phyloP scores from a whole-genome alignment of 2,113 vertebrate species.

The Myrmecobius fasciatus region DNA sequence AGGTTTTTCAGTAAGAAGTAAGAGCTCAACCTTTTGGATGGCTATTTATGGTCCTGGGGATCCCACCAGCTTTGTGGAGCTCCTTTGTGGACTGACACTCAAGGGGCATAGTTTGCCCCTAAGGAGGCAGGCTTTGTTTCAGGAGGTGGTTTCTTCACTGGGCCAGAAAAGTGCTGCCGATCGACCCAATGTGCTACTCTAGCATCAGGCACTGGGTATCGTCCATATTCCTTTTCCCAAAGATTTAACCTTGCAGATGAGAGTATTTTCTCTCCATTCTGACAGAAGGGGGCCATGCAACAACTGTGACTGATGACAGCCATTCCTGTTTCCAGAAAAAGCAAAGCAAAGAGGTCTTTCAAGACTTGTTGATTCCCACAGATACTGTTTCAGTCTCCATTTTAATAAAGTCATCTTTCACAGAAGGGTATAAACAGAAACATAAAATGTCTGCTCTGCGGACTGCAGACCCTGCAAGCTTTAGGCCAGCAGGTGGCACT shows the following conservation, averaged over 20 bases:
- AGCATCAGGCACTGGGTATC: not conserved
- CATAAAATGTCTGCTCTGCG: slow-evolving; percentile 67
- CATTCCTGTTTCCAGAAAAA: not conserved
- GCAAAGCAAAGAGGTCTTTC: not conserved
- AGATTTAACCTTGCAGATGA: slow-evolving; percentile 1
- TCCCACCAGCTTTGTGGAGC: not conserved
- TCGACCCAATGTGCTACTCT: not conserved
- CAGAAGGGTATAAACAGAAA: slow-evolving; percentile 37
- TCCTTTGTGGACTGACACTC: not conserved
- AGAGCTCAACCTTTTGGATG: not conserved
- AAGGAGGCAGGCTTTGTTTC: not conserved
- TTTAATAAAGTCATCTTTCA: slow-evolving; percentile 41
- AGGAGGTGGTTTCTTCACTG: not conserved
- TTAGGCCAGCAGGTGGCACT: slow-evolving; percentile 84
- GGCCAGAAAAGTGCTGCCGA: not conserved
- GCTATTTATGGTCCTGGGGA: not conserved
- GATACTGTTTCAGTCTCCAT: not conserved
- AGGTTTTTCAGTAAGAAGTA: not conserved
- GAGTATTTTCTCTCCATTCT: not conserved
- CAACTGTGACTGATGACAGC: not conserved
- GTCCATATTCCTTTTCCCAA: slow-evolving; percentile 21
- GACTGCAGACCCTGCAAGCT: slow-evolving; percentile 65
- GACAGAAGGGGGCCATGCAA: not conserved
- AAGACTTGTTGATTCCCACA: not conserved
- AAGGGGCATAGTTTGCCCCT: not conserved